Evolutionary conservation across 2,888 invertebrate species (phyloP), one percentile per base, ranked within the genome.

Genomic region (Ennomos fuscantarius): DNA sequence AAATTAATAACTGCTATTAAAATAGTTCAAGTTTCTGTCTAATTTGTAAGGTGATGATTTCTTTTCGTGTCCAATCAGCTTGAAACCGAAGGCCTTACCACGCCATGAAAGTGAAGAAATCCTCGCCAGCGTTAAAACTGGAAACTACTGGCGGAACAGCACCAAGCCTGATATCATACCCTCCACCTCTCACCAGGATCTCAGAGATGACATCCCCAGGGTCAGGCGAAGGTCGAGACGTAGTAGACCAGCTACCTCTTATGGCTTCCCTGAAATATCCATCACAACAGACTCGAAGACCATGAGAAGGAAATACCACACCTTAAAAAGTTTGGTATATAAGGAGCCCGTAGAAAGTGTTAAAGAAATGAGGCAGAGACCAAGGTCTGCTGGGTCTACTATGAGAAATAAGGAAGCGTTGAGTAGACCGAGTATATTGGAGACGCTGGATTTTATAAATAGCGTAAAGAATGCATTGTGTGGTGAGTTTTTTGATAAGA

Each of bases 381-480:
- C 90, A 0, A 68, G 89, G 64, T 92, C 92, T 60, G 91, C 91
- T 12, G 90, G 92, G 33, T 89, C 89, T 53, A 89, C 92, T 43
- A 66, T 92, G 34, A 86, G 86, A 71, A 81, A 82, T 53, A 88
- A 84, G 55, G 87, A 89, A 41, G 74, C 81, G 1, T 59, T 89
- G 63, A 87, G 82, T 64, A 86, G 90, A 76, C 92, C 93, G 0
- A 89, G 81, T 51, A 76, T 93, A 12, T 60, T 92, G 69, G 93
- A 92, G 79, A 91, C 92, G 0, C 61, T 92, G 72, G 92, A 92
- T 48, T 91, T 91, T 64, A 92, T 92, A 34, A 92, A 89, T 56
- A 83, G 90, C 24, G 88, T 91, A 0, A 91, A 87, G 55, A 81
- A 87, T 68, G 87, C 89, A 31, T 68, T 91, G 9, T 82, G 82